Base-by-base conservation (phyloP, 2,113 vertebrate species). In the Carollia perspicillata region DNA sequence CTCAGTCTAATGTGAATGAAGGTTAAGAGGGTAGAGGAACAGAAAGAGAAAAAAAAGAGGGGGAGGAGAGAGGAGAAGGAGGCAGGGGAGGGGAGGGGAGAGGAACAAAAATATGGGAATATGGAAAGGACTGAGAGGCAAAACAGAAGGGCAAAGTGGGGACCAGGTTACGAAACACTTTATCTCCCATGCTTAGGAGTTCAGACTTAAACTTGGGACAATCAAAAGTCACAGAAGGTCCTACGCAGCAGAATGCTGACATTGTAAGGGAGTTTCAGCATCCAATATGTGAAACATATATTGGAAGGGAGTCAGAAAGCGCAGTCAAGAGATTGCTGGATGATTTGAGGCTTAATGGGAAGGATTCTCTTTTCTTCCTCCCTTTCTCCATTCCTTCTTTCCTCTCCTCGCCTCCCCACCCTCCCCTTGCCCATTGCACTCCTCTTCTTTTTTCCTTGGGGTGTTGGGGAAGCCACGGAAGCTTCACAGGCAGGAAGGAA, bases 401-500 rank as follows among this genome's bases (percentile, higher is more conserved):
- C 13, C 33, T 8, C 7, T 18, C 49, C 30, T 58, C 1, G 6
- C 23, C 20, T 37, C 22, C 9, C 8, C 7, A 10, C 35, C 9
- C 16, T 1, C 18, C 14, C n/a, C 5, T 6, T n/a, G 22, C 20
- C 26, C 3, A 63, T 1, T 1, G 4, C 47, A 68, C 2, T 35
- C 35, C 30, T 55, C 30, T 35, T 12, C 26, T 69, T 12, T 75
- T 40, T 90, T 53, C 14, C 42, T 78, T 71, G 65, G 63, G 16
- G n/a, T 79, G 10, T 53, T 66, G 28, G 18, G 18, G 35, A 96
- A 80, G 22, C 37, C 66, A 28, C 30, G 30, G 42, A 40, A 49
- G 63, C 26, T 90, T 93, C 3, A 2, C 47, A 88, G 77, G 65
- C 40, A 47, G n/a, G 65, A 77, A 85, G 63, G 66, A 92, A 92